phyloP scores from a whole-genome alignment of 2,113 vertebrate genomes.

The Polypterus bichir region DNA sequence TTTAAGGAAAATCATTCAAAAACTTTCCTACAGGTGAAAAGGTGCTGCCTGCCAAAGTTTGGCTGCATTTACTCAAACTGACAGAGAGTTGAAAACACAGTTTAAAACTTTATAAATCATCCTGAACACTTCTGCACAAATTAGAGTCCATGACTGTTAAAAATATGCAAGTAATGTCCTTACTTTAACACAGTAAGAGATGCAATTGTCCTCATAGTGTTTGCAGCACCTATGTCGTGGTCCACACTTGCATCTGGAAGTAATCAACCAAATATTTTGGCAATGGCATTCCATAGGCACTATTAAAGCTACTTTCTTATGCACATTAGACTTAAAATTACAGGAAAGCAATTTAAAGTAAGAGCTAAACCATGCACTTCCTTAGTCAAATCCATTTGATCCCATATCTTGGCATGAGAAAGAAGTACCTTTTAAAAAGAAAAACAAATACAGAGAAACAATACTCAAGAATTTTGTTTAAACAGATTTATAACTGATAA shows the following conservation, averaged over 20 bases:
- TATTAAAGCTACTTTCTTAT: conserved; percentile 19
- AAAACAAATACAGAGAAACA: too few relatives aligned
- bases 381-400: conserved; percentile 30
- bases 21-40: too few relatives aligned
- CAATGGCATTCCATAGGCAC: conserved; percentile 16
- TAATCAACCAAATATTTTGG: conserved; percentile 26
- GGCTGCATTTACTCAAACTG: too few relatives aligned
- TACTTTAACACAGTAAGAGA: conserved; percentile 95
- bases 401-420: conserved; percentile 21
- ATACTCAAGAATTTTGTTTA: too few relatives aligned
- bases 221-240: conserved; percentile 95
- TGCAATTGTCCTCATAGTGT: conserved; percentile 94
- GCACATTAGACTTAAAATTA: conserved; percentile 17
- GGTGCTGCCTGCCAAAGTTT: too few relatives aligned
- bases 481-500: too few relatives aligned
- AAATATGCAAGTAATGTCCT: conserved; percentile 29
- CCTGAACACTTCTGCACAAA: too few relatives aligned
- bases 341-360: conserved; percentile 24
- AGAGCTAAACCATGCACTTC: conserved; percentile 16
- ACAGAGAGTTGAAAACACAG: too few relatives aligned
- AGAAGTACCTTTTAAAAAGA: too few relatives aligned
- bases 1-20: too few relatives aligned
- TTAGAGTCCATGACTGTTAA: not conserved
- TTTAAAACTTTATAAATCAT: too few relatives aligned
- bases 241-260: conserved; percentile 81